Conservation (phyloP, 1,140 invertebrate genomes). For the Macrobrachium rosenbergii region DNA sequence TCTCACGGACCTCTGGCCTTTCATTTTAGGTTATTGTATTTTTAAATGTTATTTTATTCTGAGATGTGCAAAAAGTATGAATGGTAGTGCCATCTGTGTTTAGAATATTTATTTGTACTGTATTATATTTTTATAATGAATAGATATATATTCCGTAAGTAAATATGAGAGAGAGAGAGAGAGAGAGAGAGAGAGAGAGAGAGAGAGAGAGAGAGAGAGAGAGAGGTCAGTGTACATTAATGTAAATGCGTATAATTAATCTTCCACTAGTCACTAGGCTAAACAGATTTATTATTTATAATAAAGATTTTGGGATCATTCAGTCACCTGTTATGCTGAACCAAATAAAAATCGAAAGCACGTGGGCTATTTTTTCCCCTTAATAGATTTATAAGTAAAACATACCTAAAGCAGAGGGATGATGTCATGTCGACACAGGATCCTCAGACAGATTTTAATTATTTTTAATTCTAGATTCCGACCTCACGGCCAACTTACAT, state of each 20-base stretch:
- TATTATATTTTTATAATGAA: slow-evolving; percentile 24
- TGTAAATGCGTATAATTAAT: not conserved
- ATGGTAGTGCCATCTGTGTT: not conserved
- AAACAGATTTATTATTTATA: slow-evolving; percentile 3
- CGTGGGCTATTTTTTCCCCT: no score
- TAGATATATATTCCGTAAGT: not conserved
- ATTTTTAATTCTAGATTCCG: no score
- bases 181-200: not conserved
- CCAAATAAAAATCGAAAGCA: no score
- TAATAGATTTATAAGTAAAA: no score
- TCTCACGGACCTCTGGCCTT: no score
- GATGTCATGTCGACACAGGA: no score
- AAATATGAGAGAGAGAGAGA: not conserved
- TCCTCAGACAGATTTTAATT: no score
- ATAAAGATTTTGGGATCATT: not conserved
- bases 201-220: not conserved
- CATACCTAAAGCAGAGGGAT: no score
- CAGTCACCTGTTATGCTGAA: not conserved
- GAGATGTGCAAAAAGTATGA: no score
- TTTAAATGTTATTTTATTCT: no score
- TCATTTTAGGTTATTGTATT: no score
- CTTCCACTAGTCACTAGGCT: slow-evolving; percentile 14
- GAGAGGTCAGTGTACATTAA: not conserved
- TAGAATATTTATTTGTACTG: slow-evolving; percentile 5
- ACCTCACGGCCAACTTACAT: no score